Base-by-base conservation (phyloP, 2,797 vertebrate genomes). In the Novumbra hubbsi region DNA sequence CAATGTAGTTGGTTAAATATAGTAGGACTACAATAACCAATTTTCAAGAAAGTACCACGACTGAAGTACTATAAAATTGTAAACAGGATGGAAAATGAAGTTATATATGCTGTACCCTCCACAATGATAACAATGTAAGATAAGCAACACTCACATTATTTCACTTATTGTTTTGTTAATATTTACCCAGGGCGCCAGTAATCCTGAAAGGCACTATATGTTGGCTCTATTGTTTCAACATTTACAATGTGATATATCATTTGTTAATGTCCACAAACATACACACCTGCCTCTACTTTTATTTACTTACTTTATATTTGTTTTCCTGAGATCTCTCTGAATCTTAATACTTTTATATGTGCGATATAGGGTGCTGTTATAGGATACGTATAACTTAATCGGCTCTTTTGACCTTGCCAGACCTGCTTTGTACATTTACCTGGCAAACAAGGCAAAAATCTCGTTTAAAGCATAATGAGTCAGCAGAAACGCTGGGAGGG, bases 341-440 rank as follows among this genome's bases (percentile, higher is more conserved):
- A 74, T 78, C 64, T 14, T 17, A 41, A 73, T 21, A 70, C 8
- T 34, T 55, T 41, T 75, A 55, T 60, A 49, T 63, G 60, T 24
- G n/a, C 50, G n/a, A 6, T n/a, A 63, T 63, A 34, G 32, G 32
- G 28, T 63, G 60, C 24, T 28, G n/a, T n/a, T n/a, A n/a, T n/a
- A n/a, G n/a, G 32, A 38, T 38, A 38, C 34, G 2, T 65, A 65
- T 65, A n/a, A 0, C 19, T 14, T 9, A 12, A 45, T 45, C 41
- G 3, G 41, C 0, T 45, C 41, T 12, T 70, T 75, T 82, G 77
- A 81, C 76, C 78, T 80, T 85, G 77, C 75, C 65, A 76, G 6
- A 50, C 27, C 30, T 28, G 63, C 74, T 16, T 8, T 38, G 75
- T 55, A 57, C 62, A 27, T 34, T 24, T 49, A 65, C 27, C 64